Conservation (phyloP, 2,797 vertebrate species). For the Lacerta bilineata region DNA sequence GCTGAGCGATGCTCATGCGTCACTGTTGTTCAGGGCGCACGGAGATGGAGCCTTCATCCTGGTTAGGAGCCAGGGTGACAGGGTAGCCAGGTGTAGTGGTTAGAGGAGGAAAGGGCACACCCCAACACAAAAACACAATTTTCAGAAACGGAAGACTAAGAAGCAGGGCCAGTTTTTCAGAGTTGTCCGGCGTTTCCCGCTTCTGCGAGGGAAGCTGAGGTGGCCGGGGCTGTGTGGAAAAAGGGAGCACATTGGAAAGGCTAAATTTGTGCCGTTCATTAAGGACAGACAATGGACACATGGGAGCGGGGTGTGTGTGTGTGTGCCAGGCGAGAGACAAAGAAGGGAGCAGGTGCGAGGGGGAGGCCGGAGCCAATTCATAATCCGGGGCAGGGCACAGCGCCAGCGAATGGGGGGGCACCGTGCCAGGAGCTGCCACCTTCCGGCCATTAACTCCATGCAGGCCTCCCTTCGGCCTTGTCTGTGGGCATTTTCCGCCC, state of each 20-base stretch:
- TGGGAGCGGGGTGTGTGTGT: background rate
- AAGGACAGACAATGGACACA: background rate
- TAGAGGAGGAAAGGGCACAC: background rate
- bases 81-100: background rate
- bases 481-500: too few relatives aligned
- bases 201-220: background rate
- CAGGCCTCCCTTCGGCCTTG: background rate
- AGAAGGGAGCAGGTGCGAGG: slow-evolving; percentile 9
- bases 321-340: slow-evolving; percentile 2
- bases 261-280: background rate
- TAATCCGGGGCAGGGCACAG: background rate
- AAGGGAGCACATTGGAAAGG: background rate
- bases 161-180: background rate
- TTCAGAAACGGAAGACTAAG: background rate
- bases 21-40: too few relatives aligned
- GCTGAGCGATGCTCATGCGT: too few relatives aligned
- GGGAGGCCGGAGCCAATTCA: background rate
- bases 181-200: background rate
- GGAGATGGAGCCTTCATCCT: too few relatives aligned
- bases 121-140: too few relatives aligned
- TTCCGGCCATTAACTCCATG: slow-evolving; percentile 10
- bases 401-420: background rate
- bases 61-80: accelerated
- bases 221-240: background rate
- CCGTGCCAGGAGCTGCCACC: slow-evolving; percentile 17